Percentiles rank a stretch among this genome's conserved stretches.
phyloP scores from a whole-genome alignment of 2,888 invertebrate species.

The Strigamia transsilvanica region DNA sequence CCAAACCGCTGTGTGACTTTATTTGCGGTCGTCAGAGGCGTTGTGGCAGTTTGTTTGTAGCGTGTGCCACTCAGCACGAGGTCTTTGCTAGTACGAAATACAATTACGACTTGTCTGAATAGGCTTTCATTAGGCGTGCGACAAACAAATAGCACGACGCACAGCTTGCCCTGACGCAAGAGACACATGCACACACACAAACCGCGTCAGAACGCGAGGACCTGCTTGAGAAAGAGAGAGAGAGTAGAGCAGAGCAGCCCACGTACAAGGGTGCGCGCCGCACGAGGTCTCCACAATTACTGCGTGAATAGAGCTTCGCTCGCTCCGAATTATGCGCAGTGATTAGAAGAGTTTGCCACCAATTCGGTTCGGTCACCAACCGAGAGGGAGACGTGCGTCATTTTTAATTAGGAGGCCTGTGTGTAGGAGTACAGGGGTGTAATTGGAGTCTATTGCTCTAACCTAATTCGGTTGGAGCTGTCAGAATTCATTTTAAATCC shows the following conservation, averaged over 20 bases:
- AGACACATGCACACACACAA: neutral
- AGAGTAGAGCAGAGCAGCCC: neutral
- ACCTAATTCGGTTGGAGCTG: constrained; percentile 36
- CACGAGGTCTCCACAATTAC: constrained; percentile 41
- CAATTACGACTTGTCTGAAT: constrained; percentile 48
- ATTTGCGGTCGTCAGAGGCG: neutral
- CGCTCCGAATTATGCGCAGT: constrained; percentile 47
- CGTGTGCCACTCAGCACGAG: constrained; percentile 37
- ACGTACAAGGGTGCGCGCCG: neutral
- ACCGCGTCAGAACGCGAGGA: neutral
- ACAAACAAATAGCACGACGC: constrained; percentile 51
- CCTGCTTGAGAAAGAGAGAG: too few relatives aligned
- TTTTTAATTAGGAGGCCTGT: constrained; percentile 46
- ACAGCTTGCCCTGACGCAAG: constrained; percentile 49
- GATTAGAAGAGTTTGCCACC: constrained; percentile 46
- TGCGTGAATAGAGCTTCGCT: constrained; percentile 31
- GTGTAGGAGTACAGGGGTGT: neutral
- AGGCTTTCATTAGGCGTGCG: constrained; percentile 51
- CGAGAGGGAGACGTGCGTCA: constrained; percentile 45
- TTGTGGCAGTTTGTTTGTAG: constrained; percentile 20
- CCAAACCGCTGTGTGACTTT: neutral
- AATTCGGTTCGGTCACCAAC: constrained; percentile 15
- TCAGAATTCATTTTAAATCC: constrained; percentile 25
- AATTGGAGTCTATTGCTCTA: constrained; percentile 29
- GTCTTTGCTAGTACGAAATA: constrained; percentile 39